Evolutionary conservation across 2,113 vertebrate species (phyloP).

Genomic region (Speoplatyrhinus poulsoni): DNA sequence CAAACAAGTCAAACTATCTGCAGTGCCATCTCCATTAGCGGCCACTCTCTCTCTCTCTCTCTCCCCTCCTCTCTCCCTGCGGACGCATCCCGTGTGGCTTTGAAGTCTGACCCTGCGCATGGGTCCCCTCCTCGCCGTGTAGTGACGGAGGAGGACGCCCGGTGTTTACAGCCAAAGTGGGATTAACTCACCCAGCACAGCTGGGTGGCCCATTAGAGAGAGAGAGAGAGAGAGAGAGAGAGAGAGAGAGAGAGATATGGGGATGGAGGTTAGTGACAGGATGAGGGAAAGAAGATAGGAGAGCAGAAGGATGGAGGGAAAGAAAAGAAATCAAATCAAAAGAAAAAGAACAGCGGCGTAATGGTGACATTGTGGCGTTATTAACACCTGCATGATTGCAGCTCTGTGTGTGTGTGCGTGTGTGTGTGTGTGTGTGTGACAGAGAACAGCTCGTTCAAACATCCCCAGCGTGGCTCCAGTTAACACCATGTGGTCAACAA

Average conservation of each 20-base stretch:
- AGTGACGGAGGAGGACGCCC: conserved; percentile 38
- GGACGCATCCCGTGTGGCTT: conserved; percentile 30
- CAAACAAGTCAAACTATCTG: conserved; percentile 24
- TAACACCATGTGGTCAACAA: neutral
- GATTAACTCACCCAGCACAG: conserved; percentile 56
- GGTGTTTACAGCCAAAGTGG: conserved; percentile 61
- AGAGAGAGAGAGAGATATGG: neutral
- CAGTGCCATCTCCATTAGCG: conserved; percentile 12
- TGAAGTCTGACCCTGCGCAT: conserved; percentile 38
- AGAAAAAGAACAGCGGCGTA: neutral
- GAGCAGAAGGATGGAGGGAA: neutral
- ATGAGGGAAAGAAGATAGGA: neutral
- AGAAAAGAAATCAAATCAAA: neutral
- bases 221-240: conserved; percentile 32
- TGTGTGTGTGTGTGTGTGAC: neutral
- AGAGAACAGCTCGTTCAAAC: neutral
- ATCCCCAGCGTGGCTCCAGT: neutral
- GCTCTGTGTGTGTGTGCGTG: no score
- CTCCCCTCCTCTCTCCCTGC: conserved; percentile 11
- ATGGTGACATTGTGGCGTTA: neutral
- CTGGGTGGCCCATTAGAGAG: conserved; percentile 33
- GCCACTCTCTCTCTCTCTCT: neutral
- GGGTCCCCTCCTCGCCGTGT: conserved; percentile 32
- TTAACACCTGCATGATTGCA: neutral
- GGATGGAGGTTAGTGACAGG: conserved; percentile 8